Conservation (phyloP, 1,140 invertebrate genomes). For the Brachionus angularis region DNA sequence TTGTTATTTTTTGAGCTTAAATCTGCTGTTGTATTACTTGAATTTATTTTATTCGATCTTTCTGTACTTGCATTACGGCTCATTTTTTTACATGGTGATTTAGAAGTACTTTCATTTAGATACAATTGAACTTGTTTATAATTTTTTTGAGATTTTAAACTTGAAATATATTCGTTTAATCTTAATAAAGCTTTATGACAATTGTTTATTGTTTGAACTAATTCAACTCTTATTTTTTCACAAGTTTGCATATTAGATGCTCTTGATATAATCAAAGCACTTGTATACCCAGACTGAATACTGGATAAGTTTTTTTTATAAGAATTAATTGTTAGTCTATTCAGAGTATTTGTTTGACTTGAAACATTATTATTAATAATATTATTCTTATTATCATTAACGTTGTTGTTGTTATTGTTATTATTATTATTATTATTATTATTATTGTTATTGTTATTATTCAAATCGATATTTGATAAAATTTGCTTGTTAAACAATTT, state of each 20-base stretch:
- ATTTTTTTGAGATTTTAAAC: conserved; percentile 22
- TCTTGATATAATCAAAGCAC: conserved; percentile 8
- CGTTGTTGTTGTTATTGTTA: too few species aligned
- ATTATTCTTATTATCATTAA: too few species aligned
- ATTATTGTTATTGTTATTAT: too few species aligned
- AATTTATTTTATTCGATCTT: too few species aligned
- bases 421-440: too few species aligned
- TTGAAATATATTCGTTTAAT: conserved; percentile 18
- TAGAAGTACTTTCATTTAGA: too few species aligned
- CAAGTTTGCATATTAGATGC: conserved; percentile 20
- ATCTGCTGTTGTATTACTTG: too few species aligned
- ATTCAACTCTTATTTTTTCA: conserved; percentile 17
- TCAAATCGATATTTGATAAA: too few species aligned
- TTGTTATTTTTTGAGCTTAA: too few species aligned
- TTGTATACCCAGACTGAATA: not conserved
- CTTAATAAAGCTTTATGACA: conserved; percentile 31
- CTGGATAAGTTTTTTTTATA: not conserved
- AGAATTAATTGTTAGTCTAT: not conserved
- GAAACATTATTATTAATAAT: too few species aligned
- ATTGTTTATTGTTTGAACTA: not conserved
- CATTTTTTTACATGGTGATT: conserved; percentile 24
- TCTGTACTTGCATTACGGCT: conserved; percentile 1
- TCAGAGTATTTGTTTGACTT: too few species aligned
- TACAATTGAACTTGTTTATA: not conserved
- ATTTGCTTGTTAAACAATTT: not conserved